phyloP scores from a whole-genome alignment of 2,113 vertebrate genomes.

The Stigmatopora nigra region DNA sequence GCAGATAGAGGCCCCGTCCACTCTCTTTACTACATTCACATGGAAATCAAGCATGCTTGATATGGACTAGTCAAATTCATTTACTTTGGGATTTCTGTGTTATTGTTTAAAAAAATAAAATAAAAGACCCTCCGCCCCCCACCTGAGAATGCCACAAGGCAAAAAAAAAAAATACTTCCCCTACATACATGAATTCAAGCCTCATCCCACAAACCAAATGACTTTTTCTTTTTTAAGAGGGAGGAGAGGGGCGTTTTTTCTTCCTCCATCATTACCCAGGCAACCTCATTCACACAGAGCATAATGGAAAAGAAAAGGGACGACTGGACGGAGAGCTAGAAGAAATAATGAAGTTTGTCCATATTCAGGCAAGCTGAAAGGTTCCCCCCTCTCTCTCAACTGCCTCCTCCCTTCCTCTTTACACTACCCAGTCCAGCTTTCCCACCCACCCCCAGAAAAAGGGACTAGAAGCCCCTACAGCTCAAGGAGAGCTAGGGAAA shows the following conservation, averaged over 20 bases:
- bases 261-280: slow-evolving; percentile 70
- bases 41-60: slow-evolving; percentile 68
- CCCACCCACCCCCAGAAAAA: slow-evolving; percentile 54
- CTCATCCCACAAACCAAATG: slow-evolving; percentile 49
- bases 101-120: slow-evolving; percentile 20
- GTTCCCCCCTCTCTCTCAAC: slow-evolving; percentile 62
- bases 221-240: slow-evolving; percentile 44
- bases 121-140: slow-evolving; percentile 36
- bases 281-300: slow-evolving; percentile 75
- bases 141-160: slow-evolving; percentile 38
- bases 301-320: slow-evolving; percentile 75
- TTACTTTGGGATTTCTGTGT: slow-evolving; percentile 68
- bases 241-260: slow-evolving; percentile 68
- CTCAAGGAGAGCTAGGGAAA: slow-evolving; percentile 42
- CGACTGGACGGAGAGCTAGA: slow-evolving; percentile 70
- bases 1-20: slow-evolving; percentile 37
- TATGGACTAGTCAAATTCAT: slow-evolving; percentile 71
- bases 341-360: slow-evolving; percentile 80
- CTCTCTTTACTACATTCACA: slow-evolving; percentile 59
- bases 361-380: slow-evolving; percentile 77
- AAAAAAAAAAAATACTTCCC: slow-evolving; percentile 57
- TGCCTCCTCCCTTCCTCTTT: slow-evolving; percentile 49
- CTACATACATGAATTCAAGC: slow-evolving; percentile 52
- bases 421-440: slow-evolving; percentile 47
- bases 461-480: slow-evolving; percentile 55